phyloP scores from a whole-genome alignment of 1,140 invertebrate genomes.

The Pseudomyrmex concolor region DNA sequence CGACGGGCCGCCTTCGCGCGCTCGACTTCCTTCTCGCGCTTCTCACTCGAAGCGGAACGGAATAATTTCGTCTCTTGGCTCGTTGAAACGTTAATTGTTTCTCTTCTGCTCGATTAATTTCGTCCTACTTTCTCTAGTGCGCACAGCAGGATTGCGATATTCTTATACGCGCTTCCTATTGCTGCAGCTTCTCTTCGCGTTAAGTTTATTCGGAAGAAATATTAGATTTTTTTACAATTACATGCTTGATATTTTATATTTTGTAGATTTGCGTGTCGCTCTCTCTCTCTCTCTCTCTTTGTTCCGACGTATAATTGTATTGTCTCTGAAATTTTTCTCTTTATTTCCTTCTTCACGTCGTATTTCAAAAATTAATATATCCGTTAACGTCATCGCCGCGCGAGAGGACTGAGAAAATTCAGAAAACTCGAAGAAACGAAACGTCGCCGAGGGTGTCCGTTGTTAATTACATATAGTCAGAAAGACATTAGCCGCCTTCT shows the following conservation, averaged over 20 bases:
- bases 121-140: conserved; percentile 1
- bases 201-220: neutral
- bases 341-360: neutral
- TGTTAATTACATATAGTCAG: conserved; percentile 70
- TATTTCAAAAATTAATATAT: conserved; percentile 39
- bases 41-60: neutral
- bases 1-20: neutral
- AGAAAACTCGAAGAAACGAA: conserved; percentile 12
- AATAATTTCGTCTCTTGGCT: conserved; percentile 48
- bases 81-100: conserved; percentile 51
- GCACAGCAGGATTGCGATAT: neutral
- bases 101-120: conserved; percentile 43
- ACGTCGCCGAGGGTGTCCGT: conserved; percentile 7
- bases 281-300: no score
- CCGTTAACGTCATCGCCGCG: neutral
- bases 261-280: neutral
- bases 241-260: neutral
- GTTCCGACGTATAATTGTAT: neutral
- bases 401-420: neutral
- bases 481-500: conserved; percentile 67
- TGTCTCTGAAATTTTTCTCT: neutral
- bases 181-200: no score
- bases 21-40: neutral
- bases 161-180: neutral
- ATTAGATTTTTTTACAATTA: neutral